A percentile compares a stretch with the other conserved stretches of the same genome.
phyloP scores from a whole-genome alignment of 2,113 vertebrate species.

The Riparia riparia region DNA sequence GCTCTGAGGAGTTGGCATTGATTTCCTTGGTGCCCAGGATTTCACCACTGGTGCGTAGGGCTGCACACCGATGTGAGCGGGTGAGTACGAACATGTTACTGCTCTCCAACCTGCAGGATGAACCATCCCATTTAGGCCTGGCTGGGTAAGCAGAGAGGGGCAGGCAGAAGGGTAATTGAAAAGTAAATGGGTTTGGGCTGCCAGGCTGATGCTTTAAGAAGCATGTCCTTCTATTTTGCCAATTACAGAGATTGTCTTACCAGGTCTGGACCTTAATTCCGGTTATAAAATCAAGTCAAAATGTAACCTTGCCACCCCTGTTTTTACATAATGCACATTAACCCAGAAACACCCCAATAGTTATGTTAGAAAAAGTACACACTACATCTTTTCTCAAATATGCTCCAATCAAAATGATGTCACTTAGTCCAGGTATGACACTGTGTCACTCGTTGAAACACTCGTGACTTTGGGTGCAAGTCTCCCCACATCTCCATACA shows the following conservation, averaged over 20 bases:
- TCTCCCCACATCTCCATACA: background rate
- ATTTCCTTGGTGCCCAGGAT: background rate
- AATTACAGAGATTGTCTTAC: background rate
- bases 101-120: background rate
- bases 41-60: background rate
- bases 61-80: fast-evolving
- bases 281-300: background rate
- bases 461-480: background rate
- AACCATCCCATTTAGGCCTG: background rate
- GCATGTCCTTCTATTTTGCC: background rate
- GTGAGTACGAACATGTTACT: background rate
- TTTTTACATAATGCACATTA: background rate
- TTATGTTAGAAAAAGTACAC: background rate
- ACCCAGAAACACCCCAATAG: background rate
- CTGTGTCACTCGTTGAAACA: fast-evolving
- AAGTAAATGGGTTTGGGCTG: background rate
- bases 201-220: background rate
- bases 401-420: fast-evolving
- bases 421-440: fast-evolving
- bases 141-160: background rate
- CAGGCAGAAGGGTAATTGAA: background rate
- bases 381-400: background rate
- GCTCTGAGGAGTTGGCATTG: background rate
- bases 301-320: fast-evolving
- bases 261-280: background rate